Base-by-base conservation (phyloP, 1,140 invertebrate genomes). In the Gryllus bimaculatus region DNA sequence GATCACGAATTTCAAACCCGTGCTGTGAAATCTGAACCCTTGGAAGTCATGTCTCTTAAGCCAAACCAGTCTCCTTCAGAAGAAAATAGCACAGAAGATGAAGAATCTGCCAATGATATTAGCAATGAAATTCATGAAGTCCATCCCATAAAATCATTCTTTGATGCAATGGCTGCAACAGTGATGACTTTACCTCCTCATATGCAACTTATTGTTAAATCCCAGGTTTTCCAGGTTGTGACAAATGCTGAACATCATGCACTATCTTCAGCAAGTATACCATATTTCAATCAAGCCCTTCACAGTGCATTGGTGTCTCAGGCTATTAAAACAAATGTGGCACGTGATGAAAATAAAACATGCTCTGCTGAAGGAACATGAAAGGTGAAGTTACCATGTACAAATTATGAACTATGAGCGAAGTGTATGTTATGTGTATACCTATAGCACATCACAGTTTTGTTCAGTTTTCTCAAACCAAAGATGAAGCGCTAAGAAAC, bases 171-270 rank as follows among this genome's bases (percentile, higher is more conserved):
- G 54, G 54, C 54, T 13, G 54, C 54, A 66, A 66, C 54, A 66
- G 54, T 66, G 10, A 66, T 66, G 54, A 66, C 54, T 66, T 18
- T 66, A 66, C 54, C 54, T 3, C 54, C 54, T 66, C 54, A 66
- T 18, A 66, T 66, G 54, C 54, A 66, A 18, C 54, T 66, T 66
- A 13, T 66, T 10, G 54, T 66, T 13, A 66, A 66, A 66, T 66
- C 54, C 18, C 54, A 66, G 18, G 54, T 66, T 10, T 66, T 66
- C 54, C 54, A 66, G 18, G 54, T 66, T 66, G 54, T 66, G 54
- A 66, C 54, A 66, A 66, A 66, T 66, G 54, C 54, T 66, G 54
- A 66, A 66, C 54, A 66, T 66, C 54, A 66, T 66, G 54, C 54
- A 13, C 18, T 66, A 66, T 66, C 54, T 13, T 66, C 54, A 66